phyloP scores from a whole-genome alignment of 1,140 invertebrate genomes.

The Lasioglossum albipes region DNA sequence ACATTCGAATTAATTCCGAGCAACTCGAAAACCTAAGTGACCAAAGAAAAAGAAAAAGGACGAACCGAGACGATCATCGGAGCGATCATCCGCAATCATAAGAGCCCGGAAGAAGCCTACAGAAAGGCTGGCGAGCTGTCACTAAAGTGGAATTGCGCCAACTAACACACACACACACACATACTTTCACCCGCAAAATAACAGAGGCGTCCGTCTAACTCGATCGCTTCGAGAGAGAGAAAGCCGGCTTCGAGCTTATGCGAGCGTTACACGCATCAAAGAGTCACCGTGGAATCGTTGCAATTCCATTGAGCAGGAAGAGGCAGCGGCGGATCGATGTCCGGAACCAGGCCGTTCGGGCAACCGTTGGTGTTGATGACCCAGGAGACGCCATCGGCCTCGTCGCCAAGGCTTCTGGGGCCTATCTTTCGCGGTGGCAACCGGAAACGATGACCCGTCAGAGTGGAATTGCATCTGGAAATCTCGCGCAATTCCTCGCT shows the following conservation, averaged over 20 bases:
- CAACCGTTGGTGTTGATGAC: conserved; percentile 85
- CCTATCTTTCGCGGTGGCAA: conserved; percentile 54
- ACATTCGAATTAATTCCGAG: not conserved
- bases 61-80: not conserved
- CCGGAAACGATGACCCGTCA: conserved; percentile 69
- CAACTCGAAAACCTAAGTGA: not conserved
- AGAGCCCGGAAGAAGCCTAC: not conserved
- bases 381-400: conserved; percentile 76
- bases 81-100: not conserved
- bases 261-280: not conserved
- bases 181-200: not conserved
- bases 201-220: no score
- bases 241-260: not conserved
- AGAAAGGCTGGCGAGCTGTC: not conserved
- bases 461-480: not conserved
- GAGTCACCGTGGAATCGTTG: conserved; percentile 47
- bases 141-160: not conserved
- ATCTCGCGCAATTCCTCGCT: not conserved
- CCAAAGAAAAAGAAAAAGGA: not conserved
- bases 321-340: conserved; percentile 75
- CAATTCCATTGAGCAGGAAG: conserved; percentile 72
- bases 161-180: not conserved
- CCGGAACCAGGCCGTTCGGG: conserved; percentile 86
- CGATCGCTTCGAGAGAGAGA: conserved; percentile 20
- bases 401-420: conserved; percentile 61